phyloP scores from a whole-genome alignment of 2,888 invertebrate species.

The Himalopsyche kuldschensis region DNA sequence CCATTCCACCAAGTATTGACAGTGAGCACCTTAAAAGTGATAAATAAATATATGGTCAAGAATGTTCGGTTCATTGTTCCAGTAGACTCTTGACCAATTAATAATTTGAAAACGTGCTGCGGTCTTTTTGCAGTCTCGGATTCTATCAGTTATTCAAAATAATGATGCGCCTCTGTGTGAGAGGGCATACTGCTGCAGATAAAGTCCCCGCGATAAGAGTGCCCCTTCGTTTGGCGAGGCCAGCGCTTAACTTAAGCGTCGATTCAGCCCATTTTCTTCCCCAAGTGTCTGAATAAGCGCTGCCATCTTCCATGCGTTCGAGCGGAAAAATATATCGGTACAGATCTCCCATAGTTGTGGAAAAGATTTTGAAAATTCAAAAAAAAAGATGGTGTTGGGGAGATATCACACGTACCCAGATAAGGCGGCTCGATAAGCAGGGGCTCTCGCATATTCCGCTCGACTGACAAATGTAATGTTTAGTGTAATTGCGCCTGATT shows the following conservation, averaged over 20 bases:
- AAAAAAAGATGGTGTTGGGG: background rate
- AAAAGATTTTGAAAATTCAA: background rate
- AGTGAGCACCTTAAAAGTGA: too few species aligned
- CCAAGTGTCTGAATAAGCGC: conserved; percentile 17
- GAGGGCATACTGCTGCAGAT: background rate
- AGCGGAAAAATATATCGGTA: background rate
- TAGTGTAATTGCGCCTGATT: too few species aligned
- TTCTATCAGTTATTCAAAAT: background rate
- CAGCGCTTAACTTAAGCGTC: conserved; percentile 9
- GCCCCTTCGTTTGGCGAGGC: background rate
- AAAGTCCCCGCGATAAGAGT: background rate
- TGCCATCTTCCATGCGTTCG: background rate
- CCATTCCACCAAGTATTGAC: too few species aligned
- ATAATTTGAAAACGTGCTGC: too few species aligned
- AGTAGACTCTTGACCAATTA: too few species aligned
- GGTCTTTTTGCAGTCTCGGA: too few species aligned
- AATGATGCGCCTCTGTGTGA: background rate
- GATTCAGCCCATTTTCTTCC: conserved; percentile 20
- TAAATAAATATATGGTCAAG: too few species aligned
- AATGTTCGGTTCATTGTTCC: too few species aligned
- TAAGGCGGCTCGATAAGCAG: background rate
- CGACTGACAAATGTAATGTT: background rate
- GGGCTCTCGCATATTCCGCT: background rate
- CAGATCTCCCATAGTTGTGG: background rate
- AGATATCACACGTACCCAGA: background rate